Evolutionary conservation across 53 echinoderm and acorn worm genomes (phyloP).

Genomic region (Antedon mediterranea): DNA sequence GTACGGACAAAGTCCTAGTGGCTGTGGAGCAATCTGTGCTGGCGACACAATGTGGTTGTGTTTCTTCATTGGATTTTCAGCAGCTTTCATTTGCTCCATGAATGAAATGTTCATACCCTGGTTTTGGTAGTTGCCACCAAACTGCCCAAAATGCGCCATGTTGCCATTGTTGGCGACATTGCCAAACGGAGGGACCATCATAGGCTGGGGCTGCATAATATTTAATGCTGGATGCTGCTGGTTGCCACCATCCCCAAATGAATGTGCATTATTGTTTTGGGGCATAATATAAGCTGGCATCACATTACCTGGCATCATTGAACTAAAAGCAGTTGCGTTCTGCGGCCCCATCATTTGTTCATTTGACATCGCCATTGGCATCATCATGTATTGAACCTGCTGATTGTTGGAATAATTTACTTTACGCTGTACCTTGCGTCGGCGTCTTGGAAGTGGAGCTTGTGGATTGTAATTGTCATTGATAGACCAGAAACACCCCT

Average conservation of each 20-base stretch:
- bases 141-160: not conserved
- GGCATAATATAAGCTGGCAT: not conserved
- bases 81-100: not conserved
- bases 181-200: not conserved
- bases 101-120: not conserved
- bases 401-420: not conserved
- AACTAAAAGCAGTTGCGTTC: not conserved
- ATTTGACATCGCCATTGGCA: not conserved
- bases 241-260: not conserved
- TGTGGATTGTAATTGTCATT: constrained; percentile 26
- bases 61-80: not conserved
- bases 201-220: not conserved
- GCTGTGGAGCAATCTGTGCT: not conserved
- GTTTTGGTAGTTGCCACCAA: not conserved
- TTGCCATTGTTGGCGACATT: not conserved
- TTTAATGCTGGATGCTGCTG: not conserved
- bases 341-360: not conserved
- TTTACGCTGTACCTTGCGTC: not conserved
- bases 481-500: constrained; percentile 46
- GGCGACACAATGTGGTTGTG: not conserved
- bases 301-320: not conserved
- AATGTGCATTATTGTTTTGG: not conserved
- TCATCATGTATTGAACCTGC: not conserved
- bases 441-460: constrained; percentile 5
- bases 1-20: not conserved